A percentile compares a stretch with the other conserved stretches of the same genome.
Conservation (phyloP, 2,113 vertebrate genomes). For the Thamnophis sirtalis region DNA sequence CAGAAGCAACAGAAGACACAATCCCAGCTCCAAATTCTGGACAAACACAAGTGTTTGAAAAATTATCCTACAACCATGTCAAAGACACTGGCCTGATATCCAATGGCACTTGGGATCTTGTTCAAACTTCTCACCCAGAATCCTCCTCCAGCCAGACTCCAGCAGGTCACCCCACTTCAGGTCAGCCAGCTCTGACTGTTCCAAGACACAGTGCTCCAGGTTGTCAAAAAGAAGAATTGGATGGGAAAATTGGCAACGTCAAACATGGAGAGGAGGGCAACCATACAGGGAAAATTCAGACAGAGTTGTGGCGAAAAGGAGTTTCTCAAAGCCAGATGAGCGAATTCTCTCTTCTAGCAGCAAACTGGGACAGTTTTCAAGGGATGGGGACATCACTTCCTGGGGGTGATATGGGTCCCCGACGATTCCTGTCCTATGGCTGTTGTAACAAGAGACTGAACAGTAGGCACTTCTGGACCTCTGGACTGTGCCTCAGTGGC, state of each 20-base stretch:
- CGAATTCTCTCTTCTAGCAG: slow-evolving; percentile 82
- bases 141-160: neutral
- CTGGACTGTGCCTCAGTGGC: slow-evolving; percentile 67
- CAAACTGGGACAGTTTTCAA: slow-evolving; percentile 91
- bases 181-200: neutral
- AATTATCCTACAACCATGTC: slow-evolving; percentile 32
- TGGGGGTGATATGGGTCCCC: slow-evolving; percentile 63
- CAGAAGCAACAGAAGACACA: fast-evolving
- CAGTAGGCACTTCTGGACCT: slow-evolving; percentile 74
- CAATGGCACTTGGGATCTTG: slow-evolving; percentile 33
- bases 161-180: slow-evolving; percentile 41
- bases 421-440: slow-evolving; percentile 74
- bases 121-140: slow-evolving; percentile 33
- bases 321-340: slow-evolving; percentile 84
- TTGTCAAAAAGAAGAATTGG: neutral
- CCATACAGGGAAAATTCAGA: slow-evolving; percentile 36
- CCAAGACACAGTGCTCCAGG: slow-evolving; percentile 36
- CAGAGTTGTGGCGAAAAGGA: slow-evolving; percentile 72
- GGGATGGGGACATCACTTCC: slow-evolving; percentile 85
- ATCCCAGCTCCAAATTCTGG: slow-evolving; percentile 13
- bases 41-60: slow-evolving; percentile 39
- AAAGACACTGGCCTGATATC: slow-evolving; percentile 25
- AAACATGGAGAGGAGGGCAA: slow-evolving; percentile 49
- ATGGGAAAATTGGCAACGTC: slow-evolving; percentile 34
- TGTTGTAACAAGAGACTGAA: slow-evolving; percentile 80